Evolutionary conservation across 1,140 invertebrate genomes (phyloP).

Genomic region (Dendrolimus kikuchii): DNA sequence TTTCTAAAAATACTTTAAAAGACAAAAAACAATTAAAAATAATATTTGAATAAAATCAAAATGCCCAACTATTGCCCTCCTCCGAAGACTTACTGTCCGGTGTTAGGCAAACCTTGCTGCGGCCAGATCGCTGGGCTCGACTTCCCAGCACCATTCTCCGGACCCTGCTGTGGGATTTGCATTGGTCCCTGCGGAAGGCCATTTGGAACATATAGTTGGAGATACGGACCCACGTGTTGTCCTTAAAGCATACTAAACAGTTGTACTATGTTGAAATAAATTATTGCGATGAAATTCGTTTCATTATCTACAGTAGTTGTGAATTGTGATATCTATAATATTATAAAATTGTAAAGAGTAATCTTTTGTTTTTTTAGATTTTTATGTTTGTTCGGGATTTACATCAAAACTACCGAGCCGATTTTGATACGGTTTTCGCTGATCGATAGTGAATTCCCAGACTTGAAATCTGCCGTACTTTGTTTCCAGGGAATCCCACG

Average conservation of each 20-base stretch:
- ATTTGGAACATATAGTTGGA: constrained; percentile 38
- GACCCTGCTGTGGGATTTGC: constrained; percentile 31
- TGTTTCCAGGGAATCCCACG: too few species aligned
- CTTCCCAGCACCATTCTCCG: constrained; percentile 31
- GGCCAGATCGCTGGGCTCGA: constrained; percentile 25
- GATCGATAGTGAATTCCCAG: too few species aligned
- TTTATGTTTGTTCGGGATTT: too few species aligned
- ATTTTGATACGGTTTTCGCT: too few species aligned
- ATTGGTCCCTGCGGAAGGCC: constrained; percentile 31
- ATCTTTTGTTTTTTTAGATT: too few species aligned
- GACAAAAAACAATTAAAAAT: background rate
- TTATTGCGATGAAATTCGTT: too few species aligned
- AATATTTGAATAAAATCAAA: background rate
- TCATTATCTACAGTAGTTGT: too few species aligned
- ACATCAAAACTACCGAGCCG: too few species aligned
- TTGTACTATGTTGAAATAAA: too few species aligned
- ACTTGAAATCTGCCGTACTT: too few species aligned
- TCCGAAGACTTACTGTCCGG: constrained; percentile 1
- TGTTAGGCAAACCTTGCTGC: constrained; percentile 31
- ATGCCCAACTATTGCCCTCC: background rate
- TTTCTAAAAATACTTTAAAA: background rate
- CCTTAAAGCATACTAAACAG: constrained; percentile 9
- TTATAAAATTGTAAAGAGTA: too few species aligned
- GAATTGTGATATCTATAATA: too few species aligned
- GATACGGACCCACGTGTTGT: constrained; percentile 20